A percentile compares a stretch with the other conserved stretches of the same genome.
phyloP scores from a whole-genome alignment of 2,113 vertebrate genomes.

The Corydoras sp. region DNA sequence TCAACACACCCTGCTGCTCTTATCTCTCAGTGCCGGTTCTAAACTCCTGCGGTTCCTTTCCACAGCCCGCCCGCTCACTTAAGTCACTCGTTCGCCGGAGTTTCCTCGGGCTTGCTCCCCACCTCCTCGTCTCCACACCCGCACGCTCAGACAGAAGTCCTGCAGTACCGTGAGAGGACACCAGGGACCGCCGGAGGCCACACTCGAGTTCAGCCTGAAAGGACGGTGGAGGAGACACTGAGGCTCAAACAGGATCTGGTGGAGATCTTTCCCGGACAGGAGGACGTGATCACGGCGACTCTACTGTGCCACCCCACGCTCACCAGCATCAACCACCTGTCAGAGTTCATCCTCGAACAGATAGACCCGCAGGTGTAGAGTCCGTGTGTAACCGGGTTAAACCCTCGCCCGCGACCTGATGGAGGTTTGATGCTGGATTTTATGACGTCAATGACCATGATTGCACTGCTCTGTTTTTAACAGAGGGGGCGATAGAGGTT shows the following conservation, averaged over 20 bases:
- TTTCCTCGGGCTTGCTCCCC: conserved; percentile 13
- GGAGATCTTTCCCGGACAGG: conserved; percentile 74
- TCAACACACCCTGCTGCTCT: not conserved
- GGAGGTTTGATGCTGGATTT: no score
- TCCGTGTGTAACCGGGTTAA: no score
- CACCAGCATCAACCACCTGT: conserved; percentile 73
- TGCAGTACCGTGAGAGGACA: conserved; percentile 55
- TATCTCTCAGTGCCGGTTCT: not conserved
- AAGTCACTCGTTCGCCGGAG: conserved; percentile 55
- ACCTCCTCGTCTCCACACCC: not conserved
- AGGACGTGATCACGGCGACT: conserved; percentile 69
- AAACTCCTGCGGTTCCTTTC: not conserved
- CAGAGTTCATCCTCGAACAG: conserved; percentile 67
- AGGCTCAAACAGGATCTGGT: conserved; percentile 63
- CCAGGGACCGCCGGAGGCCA: conserved; percentile 10
- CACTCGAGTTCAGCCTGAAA: not conserved
- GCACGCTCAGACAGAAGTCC: conserved; percentile 52
- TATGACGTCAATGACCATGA: not conserved
- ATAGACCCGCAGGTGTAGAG: conserved; percentile 20
- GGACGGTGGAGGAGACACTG: conserved; percentile 59
- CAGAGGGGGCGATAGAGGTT: no score
- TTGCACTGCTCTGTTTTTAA: no score
- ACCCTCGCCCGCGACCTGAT: not conserved
- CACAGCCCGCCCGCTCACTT: conserved; percentile 48
- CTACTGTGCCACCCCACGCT: conserved; percentile 66